A percentile compares a stretch with the other conserved stretches of the same genome.
These are phyloP conservation scores for Circaetus gallicus DNA, from an alignment of 2,113 vertebrate species.

Conservation along the genomic window DNA sequence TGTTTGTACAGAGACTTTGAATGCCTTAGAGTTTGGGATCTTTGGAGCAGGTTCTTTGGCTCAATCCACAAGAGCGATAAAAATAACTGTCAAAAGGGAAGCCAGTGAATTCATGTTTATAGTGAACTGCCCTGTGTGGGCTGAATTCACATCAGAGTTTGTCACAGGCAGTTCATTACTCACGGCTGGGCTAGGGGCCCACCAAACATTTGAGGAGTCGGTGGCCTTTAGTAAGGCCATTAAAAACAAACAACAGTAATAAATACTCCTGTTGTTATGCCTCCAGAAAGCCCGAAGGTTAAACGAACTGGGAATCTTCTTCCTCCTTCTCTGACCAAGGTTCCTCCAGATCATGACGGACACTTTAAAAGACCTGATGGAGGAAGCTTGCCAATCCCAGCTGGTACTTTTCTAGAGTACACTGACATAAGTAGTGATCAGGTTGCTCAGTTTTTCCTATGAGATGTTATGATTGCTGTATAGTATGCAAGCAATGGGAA, in stretches of 20 bases:
- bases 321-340: background rate
- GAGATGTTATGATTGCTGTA: background rate
- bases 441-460: background rate
- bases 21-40: background rate
- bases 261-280: background rate
- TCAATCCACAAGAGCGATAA: background rate
- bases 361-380: background rate
- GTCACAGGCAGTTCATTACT: background rate
- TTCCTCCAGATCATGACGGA: background rate
- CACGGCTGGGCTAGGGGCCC: background rate
- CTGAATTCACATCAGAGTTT: background rate
- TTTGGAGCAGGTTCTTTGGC: constrained; percentile 7
- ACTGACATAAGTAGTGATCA: background rate
- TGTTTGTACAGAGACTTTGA: background rate
- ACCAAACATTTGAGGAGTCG: background rate
- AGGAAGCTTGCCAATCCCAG: background rate
- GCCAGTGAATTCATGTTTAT: background rate
- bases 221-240: constrained; percentile 5
- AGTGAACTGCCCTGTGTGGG: background rate
- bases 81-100: constrained; percentile 11
- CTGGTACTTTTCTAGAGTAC: background rate
- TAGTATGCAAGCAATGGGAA: background rate
- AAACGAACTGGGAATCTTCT: background rate
- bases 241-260: constrained; percentile 1
- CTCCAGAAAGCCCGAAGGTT: background rate